Percentiles rank a stretch among this genome's conserved stretches.
These are phyloP conservation scores for Lasioglossum zephyrum DNA, from an alignment of 2,888 invertebrate genomes.

Conservation along the genomic window DNA sequence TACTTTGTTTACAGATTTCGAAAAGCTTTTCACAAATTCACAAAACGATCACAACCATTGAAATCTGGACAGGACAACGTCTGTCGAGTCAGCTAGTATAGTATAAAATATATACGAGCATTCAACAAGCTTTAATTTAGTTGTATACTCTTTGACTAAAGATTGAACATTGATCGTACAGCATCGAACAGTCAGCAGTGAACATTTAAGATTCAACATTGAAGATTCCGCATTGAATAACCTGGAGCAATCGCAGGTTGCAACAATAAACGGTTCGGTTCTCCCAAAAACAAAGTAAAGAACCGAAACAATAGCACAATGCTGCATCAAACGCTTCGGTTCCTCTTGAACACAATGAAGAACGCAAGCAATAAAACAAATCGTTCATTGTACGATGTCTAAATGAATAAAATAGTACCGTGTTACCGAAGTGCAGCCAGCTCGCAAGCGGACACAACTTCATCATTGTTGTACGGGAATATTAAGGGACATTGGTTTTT, in stretches of 20 bases:
- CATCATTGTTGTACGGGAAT: conserved; percentile 13
- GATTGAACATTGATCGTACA: not conserved
- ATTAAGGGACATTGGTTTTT: conserved; percentile 26
- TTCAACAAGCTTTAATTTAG: no score
- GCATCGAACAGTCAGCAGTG: no score
- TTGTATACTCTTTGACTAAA: not conserved
- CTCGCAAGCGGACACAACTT: not conserved
- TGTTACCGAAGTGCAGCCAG: not conserved
- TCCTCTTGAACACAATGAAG: not conserved
- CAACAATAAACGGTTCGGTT: not conserved
- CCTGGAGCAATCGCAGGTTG: not conserved
- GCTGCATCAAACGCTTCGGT: not conserved
- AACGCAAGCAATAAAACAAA: not conserved
- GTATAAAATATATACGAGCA: no score
- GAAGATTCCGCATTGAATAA: not conserved
- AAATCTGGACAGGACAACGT: no score
- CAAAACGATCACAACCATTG: no score
- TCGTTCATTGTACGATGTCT: not conserved
- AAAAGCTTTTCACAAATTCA: no score
- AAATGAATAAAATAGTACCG: not conserved
- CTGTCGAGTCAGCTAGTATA: no score
- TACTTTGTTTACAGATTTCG: no score
- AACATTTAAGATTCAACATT: not conserved
- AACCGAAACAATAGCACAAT: not conserved
- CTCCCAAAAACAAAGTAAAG: not conserved